A percentile compares a stretch with the other conserved stretches of the same genome.
Evolutionary conservation across 2,113 vertebrate species (phyloP).

Genomic region (Poeciliopsis prolifica): DNA sequence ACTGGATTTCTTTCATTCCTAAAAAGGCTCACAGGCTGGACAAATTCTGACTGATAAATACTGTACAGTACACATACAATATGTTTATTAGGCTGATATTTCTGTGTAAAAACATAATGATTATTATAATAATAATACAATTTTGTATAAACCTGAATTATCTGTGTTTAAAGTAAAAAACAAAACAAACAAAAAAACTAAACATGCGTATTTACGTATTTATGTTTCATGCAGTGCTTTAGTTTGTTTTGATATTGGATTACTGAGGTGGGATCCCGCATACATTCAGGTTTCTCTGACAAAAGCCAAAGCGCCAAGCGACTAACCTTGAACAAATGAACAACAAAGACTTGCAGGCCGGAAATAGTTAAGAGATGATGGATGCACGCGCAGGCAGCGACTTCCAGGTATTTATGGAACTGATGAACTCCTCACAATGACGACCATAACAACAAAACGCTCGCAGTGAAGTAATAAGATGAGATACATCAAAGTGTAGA

Average conservation of each 20-base stretch:
- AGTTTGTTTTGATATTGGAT: too few relatives aligned
- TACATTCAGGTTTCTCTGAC: too few relatives aligned
- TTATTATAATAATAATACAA: too few relatives aligned
- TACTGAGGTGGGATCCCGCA: too few relatives aligned
- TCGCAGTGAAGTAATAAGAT: not conserved
- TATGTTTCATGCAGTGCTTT: too few relatives aligned
- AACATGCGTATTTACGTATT: too few relatives aligned
- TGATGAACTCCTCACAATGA: not conserved
- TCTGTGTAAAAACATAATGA: too few relatives aligned
- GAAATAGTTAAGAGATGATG: conserved; percentile 18
- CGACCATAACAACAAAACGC: not conserved
- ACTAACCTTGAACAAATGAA: not conserved
- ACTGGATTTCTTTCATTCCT: not conserved
- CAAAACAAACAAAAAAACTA: too few relatives aligned
- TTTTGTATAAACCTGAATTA: too few relatives aligned
- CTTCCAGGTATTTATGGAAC: conserved; percentile 55
- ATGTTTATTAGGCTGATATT: too few relatives aligned
- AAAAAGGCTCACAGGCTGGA: not conserved
- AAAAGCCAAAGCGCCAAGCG: not conserved
- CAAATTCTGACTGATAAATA: not conserved
- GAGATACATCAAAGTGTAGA: not conserved
- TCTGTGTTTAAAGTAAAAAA: too few relatives aligned
- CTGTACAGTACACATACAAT: too few relatives aligned
- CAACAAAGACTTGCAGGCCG: not conserved
- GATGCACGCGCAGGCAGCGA: conserved; percentile 20